Evolutionary conservation across 2,888 invertebrate species (phyloP).

Genomic region (Alviniconcha strummeri): DNA sequence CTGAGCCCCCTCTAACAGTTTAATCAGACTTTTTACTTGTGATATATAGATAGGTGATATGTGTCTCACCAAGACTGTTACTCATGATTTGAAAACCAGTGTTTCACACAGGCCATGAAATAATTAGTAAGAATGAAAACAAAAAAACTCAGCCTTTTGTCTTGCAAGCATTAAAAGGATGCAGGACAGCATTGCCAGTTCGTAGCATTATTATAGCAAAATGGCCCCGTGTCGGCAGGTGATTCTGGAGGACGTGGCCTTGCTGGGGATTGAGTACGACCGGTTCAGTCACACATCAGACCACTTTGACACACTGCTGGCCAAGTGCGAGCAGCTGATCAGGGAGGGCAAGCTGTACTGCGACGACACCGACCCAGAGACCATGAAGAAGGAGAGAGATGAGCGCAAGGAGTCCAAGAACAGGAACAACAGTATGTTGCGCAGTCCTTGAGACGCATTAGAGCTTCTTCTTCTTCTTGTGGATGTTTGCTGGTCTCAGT

Average conservation of each 20-base stretch:
- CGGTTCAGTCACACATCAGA: conserved; percentile 95
- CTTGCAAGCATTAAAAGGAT: too few species aligned
- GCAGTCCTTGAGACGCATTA: not conserved
- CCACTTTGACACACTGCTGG: conserved; percentile 93
- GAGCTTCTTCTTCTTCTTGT: conserved; percentile 1
- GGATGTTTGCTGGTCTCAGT: not conserved
- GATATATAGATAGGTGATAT: too few species aligned
- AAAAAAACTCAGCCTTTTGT: too few species aligned
- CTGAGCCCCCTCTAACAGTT: too few species aligned
- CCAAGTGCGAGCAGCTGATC: conserved; percentile 90
- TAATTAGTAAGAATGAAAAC: too few species aligned
- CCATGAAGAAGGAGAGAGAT: conserved; percentile 96
- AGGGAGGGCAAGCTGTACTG: conserved; percentile 94
- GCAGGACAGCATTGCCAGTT: too few species aligned
- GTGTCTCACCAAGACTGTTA: too few species aligned
- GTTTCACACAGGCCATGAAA: too few species aligned
- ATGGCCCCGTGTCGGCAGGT: conserved; percentile 71
- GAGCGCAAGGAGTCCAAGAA: conserved; percentile 89
- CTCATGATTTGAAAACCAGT: too few species aligned
- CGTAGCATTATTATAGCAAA: too few species aligned
- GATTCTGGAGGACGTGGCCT: conserved; percentile 92
- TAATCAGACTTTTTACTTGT: too few species aligned
- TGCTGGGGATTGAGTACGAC: conserved; percentile 94
- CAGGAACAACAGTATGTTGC: conserved; percentile 86
- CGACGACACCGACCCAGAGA: conserved; percentile 95